Base-by-base conservation (phyloP, 2,888 invertebrate genomes). In the Seira musarum region DNA sequence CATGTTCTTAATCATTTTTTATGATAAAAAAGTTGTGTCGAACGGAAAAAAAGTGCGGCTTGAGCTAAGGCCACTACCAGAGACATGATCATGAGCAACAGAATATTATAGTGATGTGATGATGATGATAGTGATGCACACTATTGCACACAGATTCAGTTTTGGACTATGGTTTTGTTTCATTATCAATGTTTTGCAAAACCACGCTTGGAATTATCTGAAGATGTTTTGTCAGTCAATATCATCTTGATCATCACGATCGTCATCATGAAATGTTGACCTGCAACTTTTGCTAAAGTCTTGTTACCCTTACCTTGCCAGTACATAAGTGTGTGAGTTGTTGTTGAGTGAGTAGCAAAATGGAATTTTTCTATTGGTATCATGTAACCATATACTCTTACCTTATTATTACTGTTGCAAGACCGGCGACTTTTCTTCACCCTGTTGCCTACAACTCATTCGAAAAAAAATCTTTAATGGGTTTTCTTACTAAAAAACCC, bases 1-100 rank as follows among this genome's bases (percentile, higher is more conserved):
- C 79, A 73, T 63, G 79, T 80, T 80, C 79, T 80, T 80, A 68
- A 80, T 73, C 79, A 73, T 73, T 80, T 72, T 71, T 80, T 80
- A 67, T 21, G 67, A 68, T 73, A 74, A 68, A 73, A 80, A 78
- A 80, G 65, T 67, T 40, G 17, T 79, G 78, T 79, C 78, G 72
- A 79, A 74, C 22, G n/a, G 13, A 17, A n/a, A 67, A 57, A 17
- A 35, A 67, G 53, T 49, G 73, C 65, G 73, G 64, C 73, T 63
- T 64, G 73, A 30, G 74, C 66, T 74, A 74, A 74, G 74, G 74
- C 74, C 74, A 74, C 49, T 49, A 3, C 30, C 8, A 30, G 30
- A 30, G 49, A 3, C 49, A 49, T 49, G 17, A 49, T 49, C 49
- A 49, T 49, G 13, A 30, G 30, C 30, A 30, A 30, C 8, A 30